Evolutionary conservation across 2,113 vertebrate genomes (phyloP).

Genomic region (Ictalurus punctatus): DNA sequence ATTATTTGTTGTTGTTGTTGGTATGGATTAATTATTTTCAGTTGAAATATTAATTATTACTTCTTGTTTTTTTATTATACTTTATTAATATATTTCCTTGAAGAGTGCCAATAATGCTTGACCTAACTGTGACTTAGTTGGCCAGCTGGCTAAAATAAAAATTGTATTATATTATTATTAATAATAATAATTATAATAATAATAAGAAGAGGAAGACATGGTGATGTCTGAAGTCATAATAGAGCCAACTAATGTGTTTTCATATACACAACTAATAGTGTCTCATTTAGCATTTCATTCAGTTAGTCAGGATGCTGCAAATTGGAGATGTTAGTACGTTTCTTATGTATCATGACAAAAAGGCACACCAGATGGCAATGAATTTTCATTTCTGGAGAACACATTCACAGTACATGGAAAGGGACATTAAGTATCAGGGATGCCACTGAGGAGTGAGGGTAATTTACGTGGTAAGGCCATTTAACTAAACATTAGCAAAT

Average conservation of each 20-base stretch:
- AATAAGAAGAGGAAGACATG: neutral
- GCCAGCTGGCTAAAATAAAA: neutral
- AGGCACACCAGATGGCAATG: neutral
- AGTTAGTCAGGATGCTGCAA: neutral
- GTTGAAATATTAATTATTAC: no score
- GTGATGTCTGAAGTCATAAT: neutral
- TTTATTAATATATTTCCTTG: neutral
- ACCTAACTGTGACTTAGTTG: neutral
- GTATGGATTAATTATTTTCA: no score
- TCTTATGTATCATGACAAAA: neutral
- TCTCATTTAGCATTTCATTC: neutral
- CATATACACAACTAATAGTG: neutral
- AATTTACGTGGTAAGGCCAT: neutral
- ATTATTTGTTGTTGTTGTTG: neutral
- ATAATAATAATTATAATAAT: neutral
- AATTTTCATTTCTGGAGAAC: neutral
- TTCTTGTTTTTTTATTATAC: no score
- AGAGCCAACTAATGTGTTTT: neutral
- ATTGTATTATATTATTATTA: neutral
- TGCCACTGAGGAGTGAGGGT: neutral
- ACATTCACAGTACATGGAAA: constrained; percentile 6
- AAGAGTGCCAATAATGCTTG: neutral
- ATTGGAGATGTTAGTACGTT: neutral
- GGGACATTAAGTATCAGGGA: neutral
- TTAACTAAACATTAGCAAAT: constrained; percentile 12